These are phyloP conservation scores for Pterophyllum scalare DNA, from an alignment of 2,113 vertebrate species.

Conservation along the genomic window DNA sequence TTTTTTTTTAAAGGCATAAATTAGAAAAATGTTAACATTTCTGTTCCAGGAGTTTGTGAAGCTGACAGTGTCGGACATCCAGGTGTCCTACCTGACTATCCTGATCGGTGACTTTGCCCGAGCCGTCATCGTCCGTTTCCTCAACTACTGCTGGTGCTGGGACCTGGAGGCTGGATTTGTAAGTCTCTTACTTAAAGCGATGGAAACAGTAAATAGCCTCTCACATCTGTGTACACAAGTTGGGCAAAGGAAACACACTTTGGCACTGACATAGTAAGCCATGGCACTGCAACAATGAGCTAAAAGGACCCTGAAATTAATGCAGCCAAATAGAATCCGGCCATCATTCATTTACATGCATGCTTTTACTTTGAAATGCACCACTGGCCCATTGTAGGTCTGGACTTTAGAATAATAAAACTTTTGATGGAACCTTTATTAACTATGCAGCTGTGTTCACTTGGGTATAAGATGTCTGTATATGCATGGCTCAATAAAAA, in stretches of 20 bases:
- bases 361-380: neutral
- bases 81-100: constrained; percentile 95
- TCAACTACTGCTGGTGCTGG: constrained; percentile 99
- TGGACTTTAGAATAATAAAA: neutral
- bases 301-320: neutral
- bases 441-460: too few species aligned
- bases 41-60: constrained; percentile 91
- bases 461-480: neutral
- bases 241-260: neutral
- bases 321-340: neutral
- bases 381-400: too few species aligned
- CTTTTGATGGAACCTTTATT: neutral
- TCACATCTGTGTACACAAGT: neutral
- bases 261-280: neutral
- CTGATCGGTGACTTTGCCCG: constrained; percentile 95
- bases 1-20: neutral
- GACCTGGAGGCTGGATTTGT: constrained; percentile 98
- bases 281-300: neutral
- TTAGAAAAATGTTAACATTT: neutral
- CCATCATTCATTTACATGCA: neutral
- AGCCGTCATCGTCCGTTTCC: constrained; percentile 94
- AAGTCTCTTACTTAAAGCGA: constrained; percentile 60
- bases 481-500: neutral
- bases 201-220: neutral
- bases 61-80: constrained; percentile 95